Evolutionary conservation across 1,140 invertebrate species (phyloP).

Genomic region (Campoletis sonorensis): DNA sequence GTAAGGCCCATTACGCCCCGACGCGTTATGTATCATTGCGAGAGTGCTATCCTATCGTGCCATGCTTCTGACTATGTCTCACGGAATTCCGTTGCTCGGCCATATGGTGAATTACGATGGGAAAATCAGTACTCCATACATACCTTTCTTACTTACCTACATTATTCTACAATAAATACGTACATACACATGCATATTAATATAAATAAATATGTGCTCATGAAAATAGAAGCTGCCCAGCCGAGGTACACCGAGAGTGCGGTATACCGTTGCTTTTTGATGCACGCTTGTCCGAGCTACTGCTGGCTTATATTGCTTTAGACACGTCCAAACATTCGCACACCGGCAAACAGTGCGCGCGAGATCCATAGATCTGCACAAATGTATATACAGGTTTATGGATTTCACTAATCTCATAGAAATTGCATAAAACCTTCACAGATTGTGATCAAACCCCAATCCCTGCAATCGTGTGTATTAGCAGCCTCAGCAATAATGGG

Average conservation of each 20-base stretch:
- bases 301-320: constrained; percentile 1
- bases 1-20: constrained; percentile 66
- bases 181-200: not conserved
- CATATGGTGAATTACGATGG: constrained; percentile 66
- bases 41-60: constrained; percentile 42
- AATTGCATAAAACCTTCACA: too few relatives aligned
- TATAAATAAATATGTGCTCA: not conserved
- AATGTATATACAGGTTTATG: too few relatives aligned
- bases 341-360: constrained; percentile 54
- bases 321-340: constrained; percentile 21
- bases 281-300: constrained; percentile 55
- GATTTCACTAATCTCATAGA: too few relatives aligned
- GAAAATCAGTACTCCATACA: constrained; percentile 61
- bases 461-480: too few relatives aligned
- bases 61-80: constrained; percentile 54
- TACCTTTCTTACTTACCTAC: constrained; percentile 5
- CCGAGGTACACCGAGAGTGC: constrained; percentile 42
- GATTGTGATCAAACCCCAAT: too few relatives aligned
- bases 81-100: constrained; percentile 56
- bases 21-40: constrained; percentile 69
- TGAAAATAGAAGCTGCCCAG: not conserved
- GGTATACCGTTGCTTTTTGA: constrained; percentile 67
- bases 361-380: not conserved
- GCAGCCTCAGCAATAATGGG: too few relatives aligned
- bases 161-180: not conserved